phyloP scores from a whole-genome alignment of 2,113 vertebrate species.

The Sciurus niger region DNA sequence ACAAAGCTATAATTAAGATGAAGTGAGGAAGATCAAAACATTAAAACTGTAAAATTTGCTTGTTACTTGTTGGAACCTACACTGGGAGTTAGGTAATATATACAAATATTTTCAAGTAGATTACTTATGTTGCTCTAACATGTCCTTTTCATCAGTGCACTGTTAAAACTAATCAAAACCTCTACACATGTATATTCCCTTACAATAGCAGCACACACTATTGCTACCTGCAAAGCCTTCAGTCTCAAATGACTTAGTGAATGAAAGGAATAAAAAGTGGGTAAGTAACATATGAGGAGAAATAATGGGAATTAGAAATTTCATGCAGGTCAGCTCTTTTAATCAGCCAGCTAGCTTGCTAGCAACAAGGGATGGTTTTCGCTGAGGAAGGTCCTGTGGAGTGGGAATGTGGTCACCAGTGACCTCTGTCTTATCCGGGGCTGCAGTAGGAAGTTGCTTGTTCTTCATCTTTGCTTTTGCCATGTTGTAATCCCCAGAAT shows the following conservation, averaged over 20 bases:
- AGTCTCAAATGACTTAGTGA: constrained; percentile 88
- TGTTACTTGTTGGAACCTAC: constrained; percentile 90
- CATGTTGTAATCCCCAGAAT: constrained; percentile 99
- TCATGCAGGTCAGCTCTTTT: constrained; percentile 89
- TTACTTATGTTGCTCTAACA: constrained; percentile 88
- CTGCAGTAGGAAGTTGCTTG: constrained; percentile 95
- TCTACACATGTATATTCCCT: constrained; percentile 87
- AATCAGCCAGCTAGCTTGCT: constrained; percentile 99
- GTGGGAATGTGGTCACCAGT: constrained; percentile 99
- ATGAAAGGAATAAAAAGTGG: constrained; percentile 87
- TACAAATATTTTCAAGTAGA: constrained; percentile 92
- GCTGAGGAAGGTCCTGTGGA: constrained; percentile 98
- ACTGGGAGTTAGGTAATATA: constrained; percentile 91
- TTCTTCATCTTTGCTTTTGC: constrained; percentile 99
- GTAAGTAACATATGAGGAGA: constrained; percentile 88
- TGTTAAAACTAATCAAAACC: constrained; percentile 88
- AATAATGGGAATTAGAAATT: constrained; percentile 91
- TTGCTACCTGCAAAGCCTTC: constrained; percentile 90
- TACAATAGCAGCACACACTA: constrained; percentile 91
- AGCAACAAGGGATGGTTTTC: constrained; percentile 98
- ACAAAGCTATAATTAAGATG: constrained; percentile 90
- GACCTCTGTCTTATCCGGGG: constrained; percentile 98
- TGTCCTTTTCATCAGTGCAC: constrained; percentile 90
- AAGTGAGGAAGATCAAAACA: constrained; percentile 92
- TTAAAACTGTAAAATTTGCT: constrained; percentile 92